These are phyloP conservation scores for Semibalanus balanoides DNA, from an alignment of 1,140 invertebrate genomes.

Conservation along the genomic window DNA sequence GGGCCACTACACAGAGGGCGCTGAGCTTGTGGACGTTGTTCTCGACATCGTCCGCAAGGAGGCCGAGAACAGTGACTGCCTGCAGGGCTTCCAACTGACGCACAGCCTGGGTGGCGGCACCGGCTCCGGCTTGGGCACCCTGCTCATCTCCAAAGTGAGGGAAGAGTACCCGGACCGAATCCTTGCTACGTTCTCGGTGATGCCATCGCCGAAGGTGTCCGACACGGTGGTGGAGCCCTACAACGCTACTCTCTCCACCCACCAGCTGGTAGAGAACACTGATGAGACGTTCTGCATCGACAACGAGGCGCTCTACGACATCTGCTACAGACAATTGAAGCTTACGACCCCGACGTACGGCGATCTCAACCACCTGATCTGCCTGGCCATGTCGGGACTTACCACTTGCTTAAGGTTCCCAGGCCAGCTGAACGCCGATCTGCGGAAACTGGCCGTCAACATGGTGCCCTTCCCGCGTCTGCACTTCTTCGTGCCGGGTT, in stretches of 20 bases:
- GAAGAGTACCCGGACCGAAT: constrained; percentile 36
- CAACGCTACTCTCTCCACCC: constrained; percentile 34
- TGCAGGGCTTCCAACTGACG: constrained; percentile 58
- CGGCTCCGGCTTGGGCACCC: constrained; percentile 38
- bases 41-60: constrained; percentile 71
- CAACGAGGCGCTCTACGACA: constrained; percentile 37
- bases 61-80: constrained; percentile 64
- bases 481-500: constrained; percentile 95
- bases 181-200: constrained; percentile 35
- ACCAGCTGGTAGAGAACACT: constrained; percentile 36
- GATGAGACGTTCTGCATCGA: constrained; percentile 36
- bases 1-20: constrained; percentile 51
- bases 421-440: constrained; percentile 57
- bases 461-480: constrained; percentile 95
- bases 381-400: constrained; percentile 68
- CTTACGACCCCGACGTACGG: constrained; percentile 63
- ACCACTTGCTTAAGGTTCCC: constrained; percentile 47
- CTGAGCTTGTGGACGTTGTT: constrained; percentile 49
- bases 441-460: constrained; percentile 88
- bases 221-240: constrained; percentile 32
- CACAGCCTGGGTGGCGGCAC: constrained; percentile 46
- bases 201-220: constrained; percentile 32
- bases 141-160: constrained; percentile 32
- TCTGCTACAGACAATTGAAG: constrained; percentile 34
- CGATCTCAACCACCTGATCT: constrained; percentile 61